Evolutionary conservation across 2,113 vertebrate species (phyloP).

Genomic region (Malurus cyaneus): DNA sequence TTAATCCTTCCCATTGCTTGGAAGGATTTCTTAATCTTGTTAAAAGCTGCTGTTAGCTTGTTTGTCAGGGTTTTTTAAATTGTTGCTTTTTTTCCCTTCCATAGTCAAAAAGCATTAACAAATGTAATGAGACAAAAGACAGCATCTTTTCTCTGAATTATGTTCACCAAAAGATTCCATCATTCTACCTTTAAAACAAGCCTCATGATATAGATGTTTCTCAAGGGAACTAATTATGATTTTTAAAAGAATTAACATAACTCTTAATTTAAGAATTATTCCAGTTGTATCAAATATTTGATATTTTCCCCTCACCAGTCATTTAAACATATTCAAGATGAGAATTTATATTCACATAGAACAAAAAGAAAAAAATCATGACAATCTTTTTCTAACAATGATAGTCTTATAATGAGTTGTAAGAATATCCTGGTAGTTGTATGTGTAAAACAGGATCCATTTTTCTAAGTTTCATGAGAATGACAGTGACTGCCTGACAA

Average conservation of each 20-base stretch:
- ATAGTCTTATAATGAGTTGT: background rate
- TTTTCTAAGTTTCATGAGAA: background rate
- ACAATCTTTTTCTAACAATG: background rate
- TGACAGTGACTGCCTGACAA: background rate
- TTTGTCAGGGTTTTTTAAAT: accelerated
- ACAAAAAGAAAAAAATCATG: background rate
- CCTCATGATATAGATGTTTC: background rate
- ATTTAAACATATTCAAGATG: background rate
- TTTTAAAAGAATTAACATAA: background rate
- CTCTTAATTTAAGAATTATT: background rate
- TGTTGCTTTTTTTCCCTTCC: background rate
- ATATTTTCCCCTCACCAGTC: background rate
- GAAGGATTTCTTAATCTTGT: background rate
- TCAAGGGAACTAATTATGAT: background rate
- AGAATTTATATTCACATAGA: background rate
- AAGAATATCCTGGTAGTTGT: background rate
- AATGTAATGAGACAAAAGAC: background rate
- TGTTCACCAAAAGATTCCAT: background rate
- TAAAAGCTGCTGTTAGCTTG: background rate
- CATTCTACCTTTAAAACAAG: background rate
- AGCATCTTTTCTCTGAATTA: background rate
- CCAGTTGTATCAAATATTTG: background rate
- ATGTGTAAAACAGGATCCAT: background rate
- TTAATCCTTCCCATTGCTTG: background rate
- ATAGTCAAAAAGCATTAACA: background rate